Evolutionary conservation across 2,888 invertebrate species (phyloP).

Genomic region (Deilephila porcellus): DNA sequence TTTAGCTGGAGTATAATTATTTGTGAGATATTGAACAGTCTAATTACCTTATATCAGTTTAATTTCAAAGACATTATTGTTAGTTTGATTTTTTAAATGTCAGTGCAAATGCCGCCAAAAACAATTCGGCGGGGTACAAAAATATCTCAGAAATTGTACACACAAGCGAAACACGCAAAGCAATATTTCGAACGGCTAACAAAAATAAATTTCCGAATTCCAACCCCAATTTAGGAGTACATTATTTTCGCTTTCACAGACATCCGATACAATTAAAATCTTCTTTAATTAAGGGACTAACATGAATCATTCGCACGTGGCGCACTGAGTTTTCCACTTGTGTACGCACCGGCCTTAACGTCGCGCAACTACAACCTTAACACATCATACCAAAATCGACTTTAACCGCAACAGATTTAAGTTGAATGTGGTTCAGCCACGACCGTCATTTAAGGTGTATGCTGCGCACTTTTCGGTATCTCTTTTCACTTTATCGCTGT

Average conservation of each 20-base stretch:
- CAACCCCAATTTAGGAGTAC: conserved; percentile 84
- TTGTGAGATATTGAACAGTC: too few species aligned
- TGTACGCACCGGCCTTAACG: conserved; percentile 69
- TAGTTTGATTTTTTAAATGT: not conserved
- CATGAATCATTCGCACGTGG: conserved; percentile 86
- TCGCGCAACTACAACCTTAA: conserved; percentile 54
- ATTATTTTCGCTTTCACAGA: conserved; percentile 85
- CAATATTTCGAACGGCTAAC: conserved; percentile 71
- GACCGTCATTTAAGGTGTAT: conserved; percentile 65
- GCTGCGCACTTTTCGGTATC: conserved; percentile 70
- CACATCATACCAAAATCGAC: conserved; percentile 58
- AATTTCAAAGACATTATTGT: not conserved
- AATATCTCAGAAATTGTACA: conserved; percentile 56
- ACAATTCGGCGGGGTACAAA: conserved; percentile 1
- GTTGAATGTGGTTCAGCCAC: conserved; percentile 53
- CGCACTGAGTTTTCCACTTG: conserved; percentile 83
- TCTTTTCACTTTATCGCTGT: conserved; percentile 83
- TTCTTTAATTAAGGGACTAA: conserved; percentile 85
- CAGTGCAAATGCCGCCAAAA: not conserved
- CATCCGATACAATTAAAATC: conserved; percentile 86
- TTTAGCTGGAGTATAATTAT: too few species aligned
- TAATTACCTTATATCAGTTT: not conserved
- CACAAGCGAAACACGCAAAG: conserved; percentile 69
- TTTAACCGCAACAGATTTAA: conserved; percentile 54
- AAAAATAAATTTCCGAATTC: conserved; percentile 78